A percentile compares a stretch with the other conserved stretches of the same genome.
These are phyloP conservation scores for Lophotriccus pileatus DNA, from an alignment of 2,797 vertebrate species.

Conservation along the genomic window DNA sequence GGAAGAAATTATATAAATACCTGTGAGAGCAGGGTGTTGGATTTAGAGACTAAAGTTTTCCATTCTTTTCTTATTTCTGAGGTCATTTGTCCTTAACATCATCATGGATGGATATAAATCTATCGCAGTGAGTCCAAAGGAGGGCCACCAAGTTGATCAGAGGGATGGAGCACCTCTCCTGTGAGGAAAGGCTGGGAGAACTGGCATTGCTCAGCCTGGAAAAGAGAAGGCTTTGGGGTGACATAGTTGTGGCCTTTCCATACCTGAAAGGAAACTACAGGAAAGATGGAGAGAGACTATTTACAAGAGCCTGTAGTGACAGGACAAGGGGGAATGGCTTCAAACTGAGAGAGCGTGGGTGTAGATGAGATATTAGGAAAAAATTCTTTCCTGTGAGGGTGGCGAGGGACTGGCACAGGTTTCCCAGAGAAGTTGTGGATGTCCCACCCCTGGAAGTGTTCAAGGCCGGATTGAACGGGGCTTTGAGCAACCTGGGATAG, in stretches of 20 bases:
- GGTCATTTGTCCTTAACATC: background rate
- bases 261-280: accelerated
- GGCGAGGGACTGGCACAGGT: accelerated
- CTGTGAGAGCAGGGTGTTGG: background rate
- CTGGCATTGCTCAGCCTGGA: accelerated
- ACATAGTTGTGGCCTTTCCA: accelerated
- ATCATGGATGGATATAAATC: background rate
- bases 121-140: background rate
- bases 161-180: background rate
- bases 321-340: accelerated
- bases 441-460: background rate
- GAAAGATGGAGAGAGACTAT: background rate
- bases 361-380: background rate
- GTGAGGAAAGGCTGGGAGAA: background rate
- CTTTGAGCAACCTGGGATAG: accelerated
- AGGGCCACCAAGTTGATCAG: background rate
- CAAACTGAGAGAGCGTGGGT: accelerated
- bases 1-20: background rate
- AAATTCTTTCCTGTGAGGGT: accelerated
- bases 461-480: background rate
- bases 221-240: accelerated
- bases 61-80: background rate
- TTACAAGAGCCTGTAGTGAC: background rate
- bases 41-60: background rate
- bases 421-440: accelerated